phyloP scores from a whole-genome alignment of 2,797 vertebrate genomes.

The Bradypodion pumilum region DNA sequence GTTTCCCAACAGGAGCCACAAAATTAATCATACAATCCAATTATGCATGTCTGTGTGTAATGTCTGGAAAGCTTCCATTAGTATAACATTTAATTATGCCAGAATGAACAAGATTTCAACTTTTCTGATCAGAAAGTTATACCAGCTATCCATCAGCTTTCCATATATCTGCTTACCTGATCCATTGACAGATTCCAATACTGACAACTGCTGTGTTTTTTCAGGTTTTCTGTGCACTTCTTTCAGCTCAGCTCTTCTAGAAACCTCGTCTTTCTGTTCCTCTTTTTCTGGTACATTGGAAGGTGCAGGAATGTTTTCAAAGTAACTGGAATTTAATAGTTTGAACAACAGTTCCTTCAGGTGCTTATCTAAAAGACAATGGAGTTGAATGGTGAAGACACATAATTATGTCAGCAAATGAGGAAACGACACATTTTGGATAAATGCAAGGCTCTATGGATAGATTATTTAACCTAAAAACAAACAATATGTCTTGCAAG shows the following conservation, averaged over 20 bases:
- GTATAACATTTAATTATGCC: no score
- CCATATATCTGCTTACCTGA: slow-evolving; percentile 68
- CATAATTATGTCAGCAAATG: not conserved
- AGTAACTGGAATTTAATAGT: slow-evolving; percentile 88
- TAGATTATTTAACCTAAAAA: not conserved
- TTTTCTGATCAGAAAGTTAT: not conserved
- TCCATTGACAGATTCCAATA: slow-evolving; percentile 69
- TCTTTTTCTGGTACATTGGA: slow-evolving; percentile 68
- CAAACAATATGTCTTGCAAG: not conserved
- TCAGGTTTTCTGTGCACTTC: slow-evolving; percentile 67
- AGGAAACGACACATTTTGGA: not conserved
- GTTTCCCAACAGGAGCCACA: no score
- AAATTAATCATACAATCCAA: no score
- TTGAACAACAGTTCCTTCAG: slow-evolving; percentile 87
- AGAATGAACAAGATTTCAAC: not conserved
- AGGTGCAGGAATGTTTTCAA: slow-evolving; percentile 83
- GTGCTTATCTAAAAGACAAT: slow-evolving; percentile 82
- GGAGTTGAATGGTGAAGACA: slow-evolving; percentile 26
- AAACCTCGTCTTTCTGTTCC: slow-evolving; percentile 64
- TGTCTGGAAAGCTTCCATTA: no score
- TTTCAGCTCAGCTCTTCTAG: slow-evolving; percentile 63
- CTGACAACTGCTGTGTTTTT: slow-evolving; percentile 60
- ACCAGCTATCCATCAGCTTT: slow-evolving; percentile 18
- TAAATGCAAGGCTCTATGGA: not conserved
- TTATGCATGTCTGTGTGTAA: no score